These are phyloP conservation scores for Electrona antarctica DNA, from an alignment of 2,113 vertebrate genomes.

Conservation along the genomic window DNA sequence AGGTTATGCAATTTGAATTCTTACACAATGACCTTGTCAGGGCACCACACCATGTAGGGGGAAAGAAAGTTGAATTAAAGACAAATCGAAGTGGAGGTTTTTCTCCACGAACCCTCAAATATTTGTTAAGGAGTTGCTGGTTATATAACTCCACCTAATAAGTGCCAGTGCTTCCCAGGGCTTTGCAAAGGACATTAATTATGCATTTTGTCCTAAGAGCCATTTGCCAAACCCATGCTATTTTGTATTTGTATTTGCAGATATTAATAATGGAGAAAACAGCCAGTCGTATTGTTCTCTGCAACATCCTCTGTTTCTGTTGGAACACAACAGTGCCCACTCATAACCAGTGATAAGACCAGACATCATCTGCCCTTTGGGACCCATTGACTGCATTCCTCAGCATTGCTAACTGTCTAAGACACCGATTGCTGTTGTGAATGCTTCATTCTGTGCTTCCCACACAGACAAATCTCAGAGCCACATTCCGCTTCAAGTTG, in stretches of 20 bases:
- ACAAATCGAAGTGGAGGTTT: background rate
- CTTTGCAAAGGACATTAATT: conserved; percentile 3
- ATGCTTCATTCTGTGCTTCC: conserved; percentile 59
- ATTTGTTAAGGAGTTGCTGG: conserved; percentile 13
- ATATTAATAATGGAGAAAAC: conserved; percentile 5
- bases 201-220: background rate
- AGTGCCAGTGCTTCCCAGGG: background rate
- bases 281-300: conserved; percentile 1
- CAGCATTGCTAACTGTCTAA: conserved; percentile 34
- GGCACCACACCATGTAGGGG: background rate
- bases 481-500: conserved; percentile 43
- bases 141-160: conserved; percentile 15
- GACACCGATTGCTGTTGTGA: conserved; percentile 41
- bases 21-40: conserved; percentile 4
- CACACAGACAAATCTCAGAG: conserved; percentile 51
- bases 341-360: conserved; percentile 15
- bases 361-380: conserved; percentile 26
- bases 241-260: background rate
- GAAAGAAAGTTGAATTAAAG: conserved; percentile 9
- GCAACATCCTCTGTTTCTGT: background rate
- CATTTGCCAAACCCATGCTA: background rate
- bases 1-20: conserved; percentile 21
- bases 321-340: background rate
- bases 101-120: conserved; percentile 5
- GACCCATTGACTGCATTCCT: conserved; percentile 9